A percentile compares a stretch with the other conserved stretches of the same genome.
phyloP scores from a whole-genome alignment of 2,888 invertebrate species.

The Litoditis marina region DNA sequence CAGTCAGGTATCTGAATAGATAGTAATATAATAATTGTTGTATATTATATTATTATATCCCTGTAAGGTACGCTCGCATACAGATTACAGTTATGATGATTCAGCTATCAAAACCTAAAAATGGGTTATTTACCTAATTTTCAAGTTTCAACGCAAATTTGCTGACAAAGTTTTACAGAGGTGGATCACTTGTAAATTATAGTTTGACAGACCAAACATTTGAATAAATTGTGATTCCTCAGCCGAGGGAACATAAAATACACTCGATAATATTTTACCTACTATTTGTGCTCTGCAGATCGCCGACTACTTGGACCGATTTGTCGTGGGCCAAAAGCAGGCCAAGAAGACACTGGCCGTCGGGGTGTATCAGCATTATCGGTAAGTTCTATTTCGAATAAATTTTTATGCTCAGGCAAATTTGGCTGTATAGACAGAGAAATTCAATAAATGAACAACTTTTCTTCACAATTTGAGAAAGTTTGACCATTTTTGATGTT shows the following conservation, averaged over 20 bases:
- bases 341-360: slow-evolving; percentile 96
- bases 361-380: slow-evolving; percentile 95
- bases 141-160: no score
- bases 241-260: not conserved
- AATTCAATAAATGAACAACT: no score
- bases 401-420: no score
- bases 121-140: not conserved
- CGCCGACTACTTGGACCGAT: slow-evolving; percentile 89
- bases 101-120: not conserved
- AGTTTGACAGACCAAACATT: no score
- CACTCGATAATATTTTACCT: not conserved
- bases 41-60: not conserved
- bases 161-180: no score
- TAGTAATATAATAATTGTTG: not conserved
- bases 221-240: no score
- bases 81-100: no score
- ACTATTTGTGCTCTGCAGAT: slow-evolving; percentile 69
- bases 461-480: no score
- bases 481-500: no score
- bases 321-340: slow-evolving; percentile 77
- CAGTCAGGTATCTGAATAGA: slow-evolving; percentile 29
- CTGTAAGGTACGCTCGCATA: not conserved
- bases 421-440: no score
- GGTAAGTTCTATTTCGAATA: no score
- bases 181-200: no score